Conservation (phyloP, 1,140 invertebrate species). For the Eueides isabella region DNA sequence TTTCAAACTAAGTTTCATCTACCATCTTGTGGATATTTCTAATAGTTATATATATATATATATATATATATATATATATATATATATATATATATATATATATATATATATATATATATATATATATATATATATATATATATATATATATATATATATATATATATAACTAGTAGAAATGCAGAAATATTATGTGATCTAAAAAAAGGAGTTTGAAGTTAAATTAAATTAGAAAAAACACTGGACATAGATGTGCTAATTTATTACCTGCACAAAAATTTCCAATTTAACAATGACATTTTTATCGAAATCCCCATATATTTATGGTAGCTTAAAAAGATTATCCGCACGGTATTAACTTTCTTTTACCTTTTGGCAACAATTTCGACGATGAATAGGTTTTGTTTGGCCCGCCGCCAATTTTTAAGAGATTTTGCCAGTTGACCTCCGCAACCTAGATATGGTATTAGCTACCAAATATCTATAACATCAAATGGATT, state of each 20-base stretch:
- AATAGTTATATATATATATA: neutral
- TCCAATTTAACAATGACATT: no score
- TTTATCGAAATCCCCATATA: neutral
- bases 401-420: constrained; percentile 36
- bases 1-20: neutral
- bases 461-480: constrained; percentile 21
- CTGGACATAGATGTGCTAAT: no score
- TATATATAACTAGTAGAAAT: no score
- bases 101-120: no score
- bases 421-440: constrained; percentile 29
- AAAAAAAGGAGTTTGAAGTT: no score
- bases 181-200: neutral
- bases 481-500: constrained; percentile 18
- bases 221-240: no score
- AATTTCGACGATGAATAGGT: constrained; percentile 32
- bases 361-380: constrained; percentile 37
- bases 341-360: constrained; percentile 9
- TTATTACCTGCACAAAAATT: no score
- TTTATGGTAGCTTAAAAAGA: neutral
- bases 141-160: no score
- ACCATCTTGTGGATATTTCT: neutral
- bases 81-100: no score
- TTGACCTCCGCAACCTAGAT: constrained; percentile 38
- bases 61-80: no score
- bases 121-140: no score